Percentiles rank a stretch among this genome's conserved stretches.
These are phyloP conservation scores for Tetraneura akinire DNA, from an alignment of 1,140 invertebrate genomes.

Conservation along the genomic window DNA sequence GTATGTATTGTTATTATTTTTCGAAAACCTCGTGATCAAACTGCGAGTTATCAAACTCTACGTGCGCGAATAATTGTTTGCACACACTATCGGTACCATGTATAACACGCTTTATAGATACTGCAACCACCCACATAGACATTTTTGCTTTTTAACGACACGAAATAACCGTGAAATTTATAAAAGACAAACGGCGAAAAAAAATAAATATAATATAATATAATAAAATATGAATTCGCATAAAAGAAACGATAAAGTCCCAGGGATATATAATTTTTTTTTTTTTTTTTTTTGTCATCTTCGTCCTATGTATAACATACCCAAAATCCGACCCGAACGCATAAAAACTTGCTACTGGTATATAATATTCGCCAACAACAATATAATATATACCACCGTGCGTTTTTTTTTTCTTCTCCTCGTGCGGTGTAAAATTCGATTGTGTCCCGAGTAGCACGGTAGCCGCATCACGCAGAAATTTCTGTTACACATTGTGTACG, in stretches of 20 bases:
- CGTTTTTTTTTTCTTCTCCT: slow-evolving; percentile 8
- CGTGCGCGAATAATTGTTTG: slow-evolving; percentile 34
- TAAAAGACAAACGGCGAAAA: slow-evolving; percentile 36
- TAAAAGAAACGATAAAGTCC: slow-evolving; percentile 34
- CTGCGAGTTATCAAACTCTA: too few species aligned
- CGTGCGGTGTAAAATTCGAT: slow-evolving; percentile 41
- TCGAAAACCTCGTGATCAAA: not conserved
- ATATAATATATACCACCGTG: not conserved
- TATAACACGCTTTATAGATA: too few species aligned
- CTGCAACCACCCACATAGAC: slow-evolving; percentile 31
- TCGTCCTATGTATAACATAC: too few species aligned
- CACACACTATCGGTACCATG: not conserved
- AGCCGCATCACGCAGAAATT: slow-evolving; percentile 33
- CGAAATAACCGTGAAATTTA: slow-evolving; percentile 47
- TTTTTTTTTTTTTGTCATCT: too few species aligned
- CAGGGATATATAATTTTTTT: too few species aligned
- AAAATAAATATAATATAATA: too few species aligned
- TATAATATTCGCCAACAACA: slow-evolving; percentile 18
- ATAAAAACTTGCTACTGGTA: slow-evolving; percentile 40
- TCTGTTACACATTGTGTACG: not conserved
- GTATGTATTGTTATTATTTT: slow-evolving; percentile 19
- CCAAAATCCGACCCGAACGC: not conserved
- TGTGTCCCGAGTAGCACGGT: slow-evolving; percentile 48
- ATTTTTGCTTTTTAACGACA: slow-evolving; percentile 34
- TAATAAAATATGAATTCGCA: too few species aligned